phyloP scores from a whole-genome alignment of 2,113 vertebrate species.

The Bubo bubo region DNA sequence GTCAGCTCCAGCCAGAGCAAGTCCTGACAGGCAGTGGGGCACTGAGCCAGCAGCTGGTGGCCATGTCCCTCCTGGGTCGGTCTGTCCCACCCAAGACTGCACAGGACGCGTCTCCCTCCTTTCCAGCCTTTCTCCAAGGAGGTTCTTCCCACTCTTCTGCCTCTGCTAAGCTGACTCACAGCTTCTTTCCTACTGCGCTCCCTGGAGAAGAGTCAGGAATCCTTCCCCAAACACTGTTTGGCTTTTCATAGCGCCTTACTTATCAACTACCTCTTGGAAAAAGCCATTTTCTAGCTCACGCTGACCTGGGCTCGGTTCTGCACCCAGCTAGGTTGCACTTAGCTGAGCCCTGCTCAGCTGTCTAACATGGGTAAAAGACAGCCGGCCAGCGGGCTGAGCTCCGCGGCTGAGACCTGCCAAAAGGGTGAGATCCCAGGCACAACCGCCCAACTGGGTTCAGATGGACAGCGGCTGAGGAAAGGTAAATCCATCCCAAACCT shows the following conservation, averaged over 20 bases:
- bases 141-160: background rate
- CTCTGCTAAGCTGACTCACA: background rate
- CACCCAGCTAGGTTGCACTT: accelerated
- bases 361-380: no score
- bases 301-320: background rate
- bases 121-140: background rate
- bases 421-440: background rate
- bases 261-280: background rate
- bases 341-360: background rate
- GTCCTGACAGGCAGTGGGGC: background rate
- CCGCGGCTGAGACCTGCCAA: background rate
- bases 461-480: background rate
- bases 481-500: background rate
- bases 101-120: background rate
- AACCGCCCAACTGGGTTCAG: background rate
- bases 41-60: background rate
- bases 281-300: background rate
- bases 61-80: accelerated
- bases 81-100: background rate
- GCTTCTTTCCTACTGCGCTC: background rate
- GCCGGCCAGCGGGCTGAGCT: background rate
- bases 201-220: background rate
- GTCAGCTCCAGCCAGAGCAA: background rate
- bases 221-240: background rate
- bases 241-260: background rate